phyloP scores from a whole-genome alignment of 2,888 invertebrate species.

The Calameuta filiformis region DNA sequence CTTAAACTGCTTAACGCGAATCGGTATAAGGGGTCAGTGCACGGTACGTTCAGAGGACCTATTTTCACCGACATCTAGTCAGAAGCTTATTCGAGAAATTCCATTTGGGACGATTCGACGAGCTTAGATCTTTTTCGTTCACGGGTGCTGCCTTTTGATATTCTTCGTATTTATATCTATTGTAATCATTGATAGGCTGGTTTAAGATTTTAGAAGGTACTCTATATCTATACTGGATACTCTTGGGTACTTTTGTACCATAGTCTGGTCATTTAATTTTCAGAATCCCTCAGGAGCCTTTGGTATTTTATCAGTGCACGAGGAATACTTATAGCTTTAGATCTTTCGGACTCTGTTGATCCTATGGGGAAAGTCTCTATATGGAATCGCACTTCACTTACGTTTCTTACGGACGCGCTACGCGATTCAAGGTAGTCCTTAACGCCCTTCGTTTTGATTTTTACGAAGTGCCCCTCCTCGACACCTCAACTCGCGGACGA shows the following conservation, averaged over 20 bases:
- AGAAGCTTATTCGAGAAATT: background rate
- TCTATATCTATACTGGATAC: too few relatives aligned
- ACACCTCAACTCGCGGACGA: slow-evolving; percentile 40
- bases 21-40: background rate
- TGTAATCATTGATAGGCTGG: background rate
- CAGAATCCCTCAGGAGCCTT: background rate
- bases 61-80: background rate
- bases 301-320: background rate
- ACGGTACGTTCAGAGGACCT: background rate
- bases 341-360: background rate
- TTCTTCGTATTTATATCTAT: background rate
- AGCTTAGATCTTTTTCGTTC: background rate
- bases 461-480: slow-evolving; percentile 22
- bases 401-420: background rate
- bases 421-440: background rate
- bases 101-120: background rate
- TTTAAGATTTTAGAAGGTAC: too few relatives aligned
- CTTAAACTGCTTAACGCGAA: background rate
- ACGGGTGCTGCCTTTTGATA: too few relatives aligned
- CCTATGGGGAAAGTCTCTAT: background rate
- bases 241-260: too few relatives aligned
- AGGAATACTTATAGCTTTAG: background rate
- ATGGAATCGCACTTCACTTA: background rate
- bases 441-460: slow-evolving; percentile 22
- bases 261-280: background rate